These are phyloP conservation scores for Ammodytes marinus DNA, from an alignment of 2,113 vertebrate genomes.

Conservation along the genomic window DNA sequence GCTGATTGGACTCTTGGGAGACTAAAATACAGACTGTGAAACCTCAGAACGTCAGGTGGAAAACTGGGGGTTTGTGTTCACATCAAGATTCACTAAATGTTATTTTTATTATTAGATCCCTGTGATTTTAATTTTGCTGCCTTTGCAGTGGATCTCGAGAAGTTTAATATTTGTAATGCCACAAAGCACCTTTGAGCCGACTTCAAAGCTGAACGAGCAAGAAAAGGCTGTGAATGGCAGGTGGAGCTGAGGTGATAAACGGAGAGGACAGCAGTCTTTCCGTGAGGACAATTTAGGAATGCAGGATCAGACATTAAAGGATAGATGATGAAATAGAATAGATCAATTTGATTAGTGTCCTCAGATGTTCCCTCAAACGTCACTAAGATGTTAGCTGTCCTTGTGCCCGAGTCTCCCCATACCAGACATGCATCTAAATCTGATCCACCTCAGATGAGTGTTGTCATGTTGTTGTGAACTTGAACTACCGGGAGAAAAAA, in stretches of 20 bases:
- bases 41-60: background rate
- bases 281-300: background rate
- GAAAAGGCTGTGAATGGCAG: background rate
- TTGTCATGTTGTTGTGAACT: conserved; percentile 14
- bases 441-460: conserved; percentile 25
- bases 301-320: conserved; percentile 7
- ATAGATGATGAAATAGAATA: background rate
- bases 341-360: conserved; percentile 27
- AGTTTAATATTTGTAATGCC: background rate
- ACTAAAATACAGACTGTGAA: conserved; percentile 17
- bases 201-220: conserved; percentile 11
- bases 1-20: conserved; percentile 70
- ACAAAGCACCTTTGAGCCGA: background rate
- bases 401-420: conserved; percentile 30
- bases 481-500: background rate
- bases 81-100: conserved; percentile 1
- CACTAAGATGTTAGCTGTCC: background rate
- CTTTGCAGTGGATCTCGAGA: background rate
- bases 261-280: background rate
- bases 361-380: conserved; percentile 6
- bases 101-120: background rate
- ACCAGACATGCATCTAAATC: conserved; percentile 11
- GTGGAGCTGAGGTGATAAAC: conserved; percentile 2
- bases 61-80: background rate
- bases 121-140: background rate